Conservation (phyloP, 2,888 invertebrate genomes). For the Pseudanteris insignis region DNA sequence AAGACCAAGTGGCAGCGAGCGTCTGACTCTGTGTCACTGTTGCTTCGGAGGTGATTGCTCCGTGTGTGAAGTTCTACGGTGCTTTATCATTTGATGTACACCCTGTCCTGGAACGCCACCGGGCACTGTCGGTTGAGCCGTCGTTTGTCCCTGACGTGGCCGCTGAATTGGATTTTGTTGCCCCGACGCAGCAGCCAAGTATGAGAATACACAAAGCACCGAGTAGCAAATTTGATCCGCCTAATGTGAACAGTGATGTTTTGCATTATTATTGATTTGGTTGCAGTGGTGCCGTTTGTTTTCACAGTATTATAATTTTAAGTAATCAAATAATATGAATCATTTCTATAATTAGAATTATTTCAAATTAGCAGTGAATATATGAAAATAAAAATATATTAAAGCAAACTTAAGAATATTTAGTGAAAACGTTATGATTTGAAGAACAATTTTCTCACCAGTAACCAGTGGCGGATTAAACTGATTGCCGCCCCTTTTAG, state of each 20-base stretch:
- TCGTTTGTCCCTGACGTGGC: conserved; percentile 42
- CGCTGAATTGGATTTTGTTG: conserved; percentile 68
- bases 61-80: conserved; percentile 51
- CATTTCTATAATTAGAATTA: too few species aligned
- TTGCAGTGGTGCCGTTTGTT: conserved; percentile 3
- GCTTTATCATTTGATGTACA: conserved; percentile 36
- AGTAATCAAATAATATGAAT: too few species aligned
- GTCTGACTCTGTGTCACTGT: conserved; percentile 64
- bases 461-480: background rate
- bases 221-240: conserved; percentile 99
- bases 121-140: conserved; percentile 27
- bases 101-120: conserved; percentile 37
- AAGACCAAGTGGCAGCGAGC: conserved; percentile 62
- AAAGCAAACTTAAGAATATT: too few species aligned
- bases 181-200: conserved; percentile 92
- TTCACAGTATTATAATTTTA: too few species aligned
- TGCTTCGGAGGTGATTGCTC: conserved; percentile 55
- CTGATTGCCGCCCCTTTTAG: too few species aligned
- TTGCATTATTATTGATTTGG: conserved; percentile 31
- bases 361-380: too few species aligned
- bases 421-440: too few species aligned
- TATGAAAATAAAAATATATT: too few species aligned
- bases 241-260: conserved; percentile 69
- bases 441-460: too few species aligned
- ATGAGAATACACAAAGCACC: conserved; percentile 98